A percentile compares a stretch with the other conserved stretches of the same genome.
Evolutionary conservation across 2,797 vertebrate genomes (phyloP).

Genomic region (Zenarchopterus dispar): DNA sequence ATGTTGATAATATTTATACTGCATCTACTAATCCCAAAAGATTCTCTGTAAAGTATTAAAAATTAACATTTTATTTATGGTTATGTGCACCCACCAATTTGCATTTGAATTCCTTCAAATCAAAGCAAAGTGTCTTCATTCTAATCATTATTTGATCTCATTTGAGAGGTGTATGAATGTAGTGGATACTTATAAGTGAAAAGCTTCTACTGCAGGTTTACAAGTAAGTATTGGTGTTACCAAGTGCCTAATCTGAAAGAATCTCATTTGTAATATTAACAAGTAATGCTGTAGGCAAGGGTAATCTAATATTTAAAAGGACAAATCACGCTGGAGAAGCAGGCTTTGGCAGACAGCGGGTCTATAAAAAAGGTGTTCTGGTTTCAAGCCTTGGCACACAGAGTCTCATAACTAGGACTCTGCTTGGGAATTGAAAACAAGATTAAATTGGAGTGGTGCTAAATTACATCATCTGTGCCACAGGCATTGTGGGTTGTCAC

Average conservation of each 20-base stretch:
- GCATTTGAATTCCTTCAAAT: background rate
- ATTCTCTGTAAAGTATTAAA: too few species aligned
- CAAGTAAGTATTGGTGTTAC: background rate
- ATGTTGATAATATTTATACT: too few species aligned
- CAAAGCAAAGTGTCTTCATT: background rate
- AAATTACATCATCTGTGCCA: constrained; percentile 62
- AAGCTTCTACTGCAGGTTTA: background rate
- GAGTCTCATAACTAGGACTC: constrained; percentile 46
- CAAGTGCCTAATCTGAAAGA: constrained; percentile 1
- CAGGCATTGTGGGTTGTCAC: constrained; percentile 51
- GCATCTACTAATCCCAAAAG: too few species aligned
- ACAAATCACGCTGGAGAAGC: constrained; percentile 35
- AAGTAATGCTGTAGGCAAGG: constrained; percentile 6
- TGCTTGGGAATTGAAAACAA: constrained; percentile 63
- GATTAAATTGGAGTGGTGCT: constrained; percentile 59
- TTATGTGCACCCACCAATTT: background rate
- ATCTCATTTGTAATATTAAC: constrained; percentile 31
- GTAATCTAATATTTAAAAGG: constrained; percentile 56
- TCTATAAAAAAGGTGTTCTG: constrained; percentile 45
- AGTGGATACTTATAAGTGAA: background rate
- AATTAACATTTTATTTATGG: background rate
- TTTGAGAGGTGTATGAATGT: background rate
- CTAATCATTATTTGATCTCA: too few species aligned
- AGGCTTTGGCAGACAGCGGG: constrained; percentile 35
- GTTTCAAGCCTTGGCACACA: constrained; percentile 31